Evolutionary conservation across 2,888 invertebrate species (phyloP), one percentile per base, ranked within the genome.

Genomic region (Eugnorisma glareosa): DNA sequence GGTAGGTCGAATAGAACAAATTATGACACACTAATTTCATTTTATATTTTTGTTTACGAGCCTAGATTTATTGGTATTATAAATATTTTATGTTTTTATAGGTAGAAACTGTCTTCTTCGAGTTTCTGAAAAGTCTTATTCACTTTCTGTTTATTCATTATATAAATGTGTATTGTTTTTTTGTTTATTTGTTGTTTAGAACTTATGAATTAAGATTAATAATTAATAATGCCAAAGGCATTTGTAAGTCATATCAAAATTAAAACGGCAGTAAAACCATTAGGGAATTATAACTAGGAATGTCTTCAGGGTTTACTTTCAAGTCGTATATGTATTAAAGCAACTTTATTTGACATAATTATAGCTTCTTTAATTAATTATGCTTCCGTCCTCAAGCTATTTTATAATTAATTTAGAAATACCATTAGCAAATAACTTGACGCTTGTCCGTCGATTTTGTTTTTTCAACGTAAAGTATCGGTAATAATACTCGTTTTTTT

Each of bases 181-280:
- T 6, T 57, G 28, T 15, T 68, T 80, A 63, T 83, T 68, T 80
- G 72, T 73, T 81, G 48, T 85, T 79, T 75, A 54, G 78, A 73
- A 81, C n/a, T 54, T 81, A 70, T 75, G 73, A 75, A 82, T 74
- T 85, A 85, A 81, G 82, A 79, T 70, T 31, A 67, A 48, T 79
- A 79, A 63, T 75, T 80, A 76, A 71, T 73, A 85, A 86, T 90
- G 94, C 93, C 94, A 91, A 93, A 94, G 93, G 94, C 93, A 91
- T 59, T 79, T 87, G 77, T 89, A 92, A 91, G 87, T 92, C 94
- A 94, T 94, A 94, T 94, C 94, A 94, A 86, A 85, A 83, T 81
- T 82, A 81, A 84, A 86, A 84, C 69, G 84, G 68, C 79, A 84
- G 73, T 83, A 35, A 74, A 79, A 76, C 70, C 79, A 61, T 77